Base-by-base conservation (phyloP, 2,797 vertebrate genomes). In the Eurystomus glaucurus region DNA sequence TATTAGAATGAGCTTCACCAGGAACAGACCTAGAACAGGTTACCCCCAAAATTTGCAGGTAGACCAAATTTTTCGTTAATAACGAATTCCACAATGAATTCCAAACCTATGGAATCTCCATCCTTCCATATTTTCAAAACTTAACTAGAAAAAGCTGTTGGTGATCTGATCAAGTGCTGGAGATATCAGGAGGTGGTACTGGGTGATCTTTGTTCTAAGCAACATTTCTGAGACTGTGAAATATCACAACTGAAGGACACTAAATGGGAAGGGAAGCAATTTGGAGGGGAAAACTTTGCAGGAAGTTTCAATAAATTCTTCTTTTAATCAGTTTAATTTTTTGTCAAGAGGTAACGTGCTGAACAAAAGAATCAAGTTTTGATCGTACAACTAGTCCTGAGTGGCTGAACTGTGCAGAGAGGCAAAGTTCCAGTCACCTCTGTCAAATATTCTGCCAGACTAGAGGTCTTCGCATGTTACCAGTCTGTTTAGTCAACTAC, bases 81-180 rank as follows among this genome's bases (percentile, higher is more conserved):
- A 72, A 43, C 8, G 1, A 51, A 11, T 61, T 61, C 7, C 28
- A 35, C 14, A 64, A 50, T 4, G 2, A 41, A 3, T 41, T 68
- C 22, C 35, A 64, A 79, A 77, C 11, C 5, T 80, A 9, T 61
- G 5, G 13, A 72, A 76, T 83, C 18, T 88, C 4, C 6, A 33
- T 12, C 11, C 10, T 78, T 66, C 1, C 3, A 7, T 20, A 25
- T 75, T 61, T 83, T 88, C 62, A 75, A 61, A 82, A 66, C 5
- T 41, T 58, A 77, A 17, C 8, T 31, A 46, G 35, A 60, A 28
- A 85, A 60, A 82, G 0, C 1, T 0, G 0, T n/a, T 31, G 6
- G 6, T 76, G 14, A 54, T 72, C 18, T 46, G 16, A 50, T 51
- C 10, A 45, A 65, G 70, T 39, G 6, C 20, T 60, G 25, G 15